Conservation (phyloP, 2,113 vertebrate genomes). For the Geococcyx californianus region DNA sequence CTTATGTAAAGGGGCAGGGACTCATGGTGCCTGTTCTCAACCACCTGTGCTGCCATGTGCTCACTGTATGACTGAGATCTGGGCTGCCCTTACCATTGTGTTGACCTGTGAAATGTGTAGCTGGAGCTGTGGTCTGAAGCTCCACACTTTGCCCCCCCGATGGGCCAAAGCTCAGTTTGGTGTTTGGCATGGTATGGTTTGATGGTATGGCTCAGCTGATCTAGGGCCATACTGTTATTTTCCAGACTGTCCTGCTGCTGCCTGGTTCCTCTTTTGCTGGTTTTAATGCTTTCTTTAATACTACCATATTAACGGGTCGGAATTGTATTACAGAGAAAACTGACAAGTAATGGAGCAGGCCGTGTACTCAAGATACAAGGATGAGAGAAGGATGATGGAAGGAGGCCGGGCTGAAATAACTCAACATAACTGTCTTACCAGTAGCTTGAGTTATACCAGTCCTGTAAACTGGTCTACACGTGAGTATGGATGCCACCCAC, state of each 20-base stretch:
- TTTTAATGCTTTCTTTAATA: neutral
- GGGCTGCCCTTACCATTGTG: fast-evolving
- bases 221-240: fast-evolving
- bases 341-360: neutral
- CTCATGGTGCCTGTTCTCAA: neutral
- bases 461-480: neutral
- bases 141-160: neutral
- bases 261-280: neutral
- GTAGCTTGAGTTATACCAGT: neutral
- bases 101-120: neutral
- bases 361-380: neutral
- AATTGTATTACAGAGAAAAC: neutral
- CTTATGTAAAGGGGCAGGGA: neutral
- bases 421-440: neutral
- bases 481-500: neutral
- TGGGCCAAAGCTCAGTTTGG: neutral
- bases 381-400: neutral
- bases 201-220: neutral
- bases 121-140: neutral
- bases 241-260: neutral
- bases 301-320: neutral
- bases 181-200: neutral
- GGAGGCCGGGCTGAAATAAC: neutral
- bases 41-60: fast-evolving
- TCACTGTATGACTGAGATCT: neutral